Evolutionary conservation across 2,113 vertebrate genomes (phyloP).

Genomic region (Carollia perspicillata): DNA sequence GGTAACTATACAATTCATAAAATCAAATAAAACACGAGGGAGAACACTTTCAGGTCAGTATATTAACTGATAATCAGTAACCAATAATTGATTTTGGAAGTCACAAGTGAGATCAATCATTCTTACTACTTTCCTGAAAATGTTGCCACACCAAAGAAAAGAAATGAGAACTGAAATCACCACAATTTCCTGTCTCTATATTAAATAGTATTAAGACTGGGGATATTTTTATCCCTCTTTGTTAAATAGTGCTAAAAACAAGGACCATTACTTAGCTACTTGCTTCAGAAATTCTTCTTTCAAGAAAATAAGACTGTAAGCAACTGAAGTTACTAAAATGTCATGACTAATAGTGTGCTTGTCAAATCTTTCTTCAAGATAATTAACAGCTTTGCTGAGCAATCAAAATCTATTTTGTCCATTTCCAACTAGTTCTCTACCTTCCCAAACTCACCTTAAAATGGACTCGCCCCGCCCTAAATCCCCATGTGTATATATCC

Average conservation of each 20-base stretch:
- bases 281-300: not conserved
- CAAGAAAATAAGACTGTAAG: not conserved
- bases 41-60: not conserved
- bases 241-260: not conserved
- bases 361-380: not conserved
- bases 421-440: not conserved
- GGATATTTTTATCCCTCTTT: not conserved
- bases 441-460: not conserved
- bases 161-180: not conserved
- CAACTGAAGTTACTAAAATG: not conserved
- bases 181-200: not conserved
- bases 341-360: not conserved
- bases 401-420: not conserved
- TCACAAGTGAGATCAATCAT: not conserved
- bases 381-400: not conserved
- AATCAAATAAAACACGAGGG: not conserved
- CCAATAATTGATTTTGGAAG: not conserved
- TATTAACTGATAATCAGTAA: not conserved
- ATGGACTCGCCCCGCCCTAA: not conserved
- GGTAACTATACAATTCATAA: not conserved
- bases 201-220: not conserved
- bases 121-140: conserved; percentile 2
- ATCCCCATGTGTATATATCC: accelerated
- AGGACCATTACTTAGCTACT: not conserved
- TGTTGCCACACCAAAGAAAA: not conserved